phyloP scores from a whole-genome alignment of 1,140 invertebrate species.

The Medauroidea extradentata region DNA sequence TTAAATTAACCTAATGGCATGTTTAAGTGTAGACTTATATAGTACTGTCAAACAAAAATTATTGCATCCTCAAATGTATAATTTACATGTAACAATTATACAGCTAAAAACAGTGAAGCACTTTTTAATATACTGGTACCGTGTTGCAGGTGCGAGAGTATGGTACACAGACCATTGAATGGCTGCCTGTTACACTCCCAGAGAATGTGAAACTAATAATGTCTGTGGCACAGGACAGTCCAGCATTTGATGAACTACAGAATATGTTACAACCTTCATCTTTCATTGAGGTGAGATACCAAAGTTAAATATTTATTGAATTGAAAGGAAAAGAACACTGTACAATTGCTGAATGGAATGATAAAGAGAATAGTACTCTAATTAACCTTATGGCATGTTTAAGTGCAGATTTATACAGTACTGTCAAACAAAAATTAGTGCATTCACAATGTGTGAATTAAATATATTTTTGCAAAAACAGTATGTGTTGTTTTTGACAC shows the following conservation, averaged over 20 bases:
- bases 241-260: slow-evolving; percentile 44
- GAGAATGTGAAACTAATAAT: slow-evolving; percentile 66
- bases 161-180: slow-evolving; percentile 48
- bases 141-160: slow-evolving; percentile 22
- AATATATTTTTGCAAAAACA: too few species aligned
- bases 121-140: slow-evolving; percentile 6
- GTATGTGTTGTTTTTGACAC: too few species aligned
- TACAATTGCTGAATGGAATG: too few species aligned
- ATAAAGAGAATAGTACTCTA: too few species aligned
- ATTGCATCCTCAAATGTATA: background rate
- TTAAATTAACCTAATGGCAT: too few species aligned
- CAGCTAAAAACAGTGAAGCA: background rate
- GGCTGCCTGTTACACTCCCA: slow-evolving; percentile 64
- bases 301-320: too few species aligned
- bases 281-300: too few species aligned
- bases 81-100: background rate
- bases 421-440: too few species aligned
- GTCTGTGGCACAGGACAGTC: slow-evolving; percentile 56
- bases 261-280: slow-evolving; percentile 28
- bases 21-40: background rate
- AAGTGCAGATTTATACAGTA: too few species aligned
- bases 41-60: background rate
- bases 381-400: too few species aligned
- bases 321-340: too few species aligned
- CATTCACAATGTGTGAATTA: too few species aligned